Percentiles rank a stretch among this genome's conserved stretches.
These are phyloP conservation scores for Saimiri boliviensis DNA, from an alignment of 2,113 vertebrate species.

Conservation along the genomic window DNA sequence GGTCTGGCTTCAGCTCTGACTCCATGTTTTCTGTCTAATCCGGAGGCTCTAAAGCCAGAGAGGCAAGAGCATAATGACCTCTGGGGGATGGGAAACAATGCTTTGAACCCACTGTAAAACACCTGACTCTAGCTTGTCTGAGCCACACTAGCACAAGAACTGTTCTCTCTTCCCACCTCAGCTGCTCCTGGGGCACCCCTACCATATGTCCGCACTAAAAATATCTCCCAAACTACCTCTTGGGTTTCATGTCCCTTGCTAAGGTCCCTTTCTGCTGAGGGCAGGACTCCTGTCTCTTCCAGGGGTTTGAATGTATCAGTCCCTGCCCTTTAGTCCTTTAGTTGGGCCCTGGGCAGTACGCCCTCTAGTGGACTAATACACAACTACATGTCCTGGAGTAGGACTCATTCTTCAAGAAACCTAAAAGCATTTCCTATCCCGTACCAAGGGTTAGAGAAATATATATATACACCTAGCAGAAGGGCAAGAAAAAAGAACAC, in stretches of 20 bases:
- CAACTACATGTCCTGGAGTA: slow-evolving; percentile 19
- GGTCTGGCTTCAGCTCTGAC: slow-evolving; percentile 18
- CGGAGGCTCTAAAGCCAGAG: slow-evolving; percentile 19
- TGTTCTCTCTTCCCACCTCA: neutral
- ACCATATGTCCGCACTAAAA: neutral
- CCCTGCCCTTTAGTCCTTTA: slow-evolving; percentile 18
- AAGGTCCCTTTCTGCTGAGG: slow-evolving; percentile 4
- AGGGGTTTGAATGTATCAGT: neutral
- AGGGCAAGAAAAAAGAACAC: neutral
- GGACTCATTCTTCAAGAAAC: neutral
- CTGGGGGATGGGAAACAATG: neutral
- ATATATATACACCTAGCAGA: slow-evolving; percentile 59
- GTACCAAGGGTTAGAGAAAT: neutral
- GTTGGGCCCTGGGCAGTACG: neutral
- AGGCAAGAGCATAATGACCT: neutral
- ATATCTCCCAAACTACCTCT: neutral
- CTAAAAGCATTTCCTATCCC: neutral
- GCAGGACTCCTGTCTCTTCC: slow-evolving; percentile 3
- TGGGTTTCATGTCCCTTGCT: neutral
- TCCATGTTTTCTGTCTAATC: slow-evolving; percentile 42
- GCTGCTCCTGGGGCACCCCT: neutral
- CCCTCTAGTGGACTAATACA: slow-evolving; percentile 68
- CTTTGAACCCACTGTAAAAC: neutral
- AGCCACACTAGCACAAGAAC: neutral
- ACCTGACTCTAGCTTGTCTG: neutral